Evolutionary conservation across 2,888 invertebrate genomes (phyloP).

Genomic region (Eremobia ochroleuca): DNA sequence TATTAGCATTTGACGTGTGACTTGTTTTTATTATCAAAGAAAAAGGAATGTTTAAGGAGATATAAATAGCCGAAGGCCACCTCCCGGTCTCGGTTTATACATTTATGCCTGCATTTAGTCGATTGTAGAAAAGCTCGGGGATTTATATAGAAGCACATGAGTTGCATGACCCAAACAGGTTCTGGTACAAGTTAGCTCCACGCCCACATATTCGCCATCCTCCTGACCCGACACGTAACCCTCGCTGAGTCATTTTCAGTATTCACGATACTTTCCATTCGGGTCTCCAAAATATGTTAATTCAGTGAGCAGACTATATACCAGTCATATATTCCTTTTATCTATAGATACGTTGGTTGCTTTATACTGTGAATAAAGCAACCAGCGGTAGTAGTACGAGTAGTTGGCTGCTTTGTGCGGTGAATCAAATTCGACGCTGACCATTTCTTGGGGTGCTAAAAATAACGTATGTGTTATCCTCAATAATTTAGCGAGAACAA

Average conservation of each 20-base stretch:
- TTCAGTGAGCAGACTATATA: conserved; percentile 22
- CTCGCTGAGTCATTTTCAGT: conserved; percentile 79
- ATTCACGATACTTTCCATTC: conserved; percentile 55
- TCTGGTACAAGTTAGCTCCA: conserved; percentile 80
- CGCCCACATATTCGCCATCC: conserved; percentile 84
- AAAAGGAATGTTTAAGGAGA: conserved; percentile 50
- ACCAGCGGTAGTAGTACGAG: too few relatives aligned
- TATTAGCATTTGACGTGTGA: conserved; percentile 30
- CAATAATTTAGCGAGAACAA: conserved; percentile 76
- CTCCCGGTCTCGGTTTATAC: conserved; percentile 65
- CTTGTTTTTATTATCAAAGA: conserved; percentile 29
- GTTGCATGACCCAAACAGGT: conserved; percentile 90
- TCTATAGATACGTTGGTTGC: conserved; percentile 3
- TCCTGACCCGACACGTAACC: conserved; percentile 82
- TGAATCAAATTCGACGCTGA: conserved; percentile 50
- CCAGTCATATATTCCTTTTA: background rate
- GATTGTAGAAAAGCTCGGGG: conserved; percentile 81
- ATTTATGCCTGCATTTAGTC: conserved; percentile 72
- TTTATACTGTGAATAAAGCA: background rate
- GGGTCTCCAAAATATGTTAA: conserved; percentile 29
- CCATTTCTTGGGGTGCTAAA: conserved; percentile 65
- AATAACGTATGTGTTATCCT: conserved; percentile 69
- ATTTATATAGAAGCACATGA: conserved; percentile 87
- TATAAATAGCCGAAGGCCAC: conserved; percentile 80
- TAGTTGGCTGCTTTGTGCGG: conserved; percentile 1